These are phyloP conservation scores for Balanococcus diminutus DNA, from an alignment of 2,888 invertebrate species.

Conservation along the genomic window DNA sequence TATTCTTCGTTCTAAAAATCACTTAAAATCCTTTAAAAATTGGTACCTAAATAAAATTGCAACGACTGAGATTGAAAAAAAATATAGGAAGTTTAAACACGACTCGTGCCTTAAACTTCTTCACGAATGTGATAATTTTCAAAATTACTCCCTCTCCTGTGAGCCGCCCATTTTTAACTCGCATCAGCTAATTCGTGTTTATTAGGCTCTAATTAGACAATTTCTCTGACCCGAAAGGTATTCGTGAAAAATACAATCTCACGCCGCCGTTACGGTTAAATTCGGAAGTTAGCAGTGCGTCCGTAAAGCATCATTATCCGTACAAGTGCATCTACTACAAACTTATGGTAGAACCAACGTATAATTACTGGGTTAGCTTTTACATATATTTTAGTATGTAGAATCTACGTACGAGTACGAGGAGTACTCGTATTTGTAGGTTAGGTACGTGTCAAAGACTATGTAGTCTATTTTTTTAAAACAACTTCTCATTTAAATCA, in stretches of 20 bases:
- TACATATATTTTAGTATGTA: not conserved
- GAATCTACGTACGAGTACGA: too few relatives aligned
- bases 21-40: too few relatives aligned
- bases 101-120: too few relatives aligned
- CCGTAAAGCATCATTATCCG: not conserved
- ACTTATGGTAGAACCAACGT: not conserved
- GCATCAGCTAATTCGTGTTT: not conserved
- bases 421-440: not conserved
- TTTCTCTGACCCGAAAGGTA: constrained; percentile 7
- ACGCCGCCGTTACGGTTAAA: constrained; percentile 24
- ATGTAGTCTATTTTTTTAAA: not conserved
- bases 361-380: constrained; percentile 25
- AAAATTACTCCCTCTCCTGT: not conserved
- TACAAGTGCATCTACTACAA: not conserved
- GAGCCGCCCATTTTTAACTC: not conserved
- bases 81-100: too few relatives aligned
- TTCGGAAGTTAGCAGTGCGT: constrained; percentile 14
- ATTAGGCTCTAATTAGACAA: constrained; percentile 29
- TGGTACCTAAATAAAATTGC: too few relatives aligned
- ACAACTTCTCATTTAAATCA: too few relatives aligned
- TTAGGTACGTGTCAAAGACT: not conserved
- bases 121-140: not conserved
- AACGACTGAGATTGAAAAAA: too few relatives aligned
- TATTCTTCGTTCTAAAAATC: too few relatives aligned
- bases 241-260: not conserved